These are phyloP conservation scores for Pyrrhia umbra DNA, from an alignment of 2,888 invertebrate species.

Conservation along the genomic window DNA sequence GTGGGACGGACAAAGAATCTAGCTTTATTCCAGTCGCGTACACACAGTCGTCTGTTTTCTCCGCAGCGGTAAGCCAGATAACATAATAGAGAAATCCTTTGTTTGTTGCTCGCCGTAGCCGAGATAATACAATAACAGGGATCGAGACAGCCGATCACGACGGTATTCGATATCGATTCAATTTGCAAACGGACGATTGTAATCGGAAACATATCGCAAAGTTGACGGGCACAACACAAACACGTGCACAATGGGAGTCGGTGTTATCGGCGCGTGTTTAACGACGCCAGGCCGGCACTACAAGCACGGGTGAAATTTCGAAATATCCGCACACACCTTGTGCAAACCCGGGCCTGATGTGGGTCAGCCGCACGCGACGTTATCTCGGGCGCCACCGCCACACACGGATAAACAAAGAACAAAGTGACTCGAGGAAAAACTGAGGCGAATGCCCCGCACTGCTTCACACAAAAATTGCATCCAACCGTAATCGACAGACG, in stretches of 20 bases:
- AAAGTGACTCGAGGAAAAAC: conserved; percentile 56
- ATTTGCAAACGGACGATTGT: conserved; percentile 68
- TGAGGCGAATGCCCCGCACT: conserved; percentile 61
- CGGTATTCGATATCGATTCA: conserved; percentile 68
- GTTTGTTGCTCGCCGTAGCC: conserved; percentile 60
- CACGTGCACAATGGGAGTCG: conserved; percentile 67
- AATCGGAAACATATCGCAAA: conserved; percentile 68
- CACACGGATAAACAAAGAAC: conserved; percentile 66
- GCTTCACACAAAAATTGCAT: conserved; percentile 63
- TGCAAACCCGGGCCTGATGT: conserved; percentile 70
- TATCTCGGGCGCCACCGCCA: conserved; percentile 65
- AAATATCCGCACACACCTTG: conserved; percentile 70
- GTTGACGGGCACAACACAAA: conserved; percentile 64
- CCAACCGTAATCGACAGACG: conserved; percentile 57
- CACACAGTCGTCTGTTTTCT: conserved; percentile 66
- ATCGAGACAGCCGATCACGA: conserved; percentile 60
- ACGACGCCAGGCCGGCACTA: conserved; percentile 58
- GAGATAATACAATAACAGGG: conserved; percentile 66
- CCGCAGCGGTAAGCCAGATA: conserved; percentile 68
- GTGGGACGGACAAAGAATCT: conserved; percentile 59
- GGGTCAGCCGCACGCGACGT: conserved; percentile 74
- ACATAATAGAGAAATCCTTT: conserved; percentile 76
- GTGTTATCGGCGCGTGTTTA: conserved; percentile 69
- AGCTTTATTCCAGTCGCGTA: conserved; percentile 62
- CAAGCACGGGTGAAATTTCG: conserved; percentile 72